Evolutionary conservation across 92 coral and sea anemone species (phyloP).

Genomic region (Epizoanthus rinbou): DNA sequence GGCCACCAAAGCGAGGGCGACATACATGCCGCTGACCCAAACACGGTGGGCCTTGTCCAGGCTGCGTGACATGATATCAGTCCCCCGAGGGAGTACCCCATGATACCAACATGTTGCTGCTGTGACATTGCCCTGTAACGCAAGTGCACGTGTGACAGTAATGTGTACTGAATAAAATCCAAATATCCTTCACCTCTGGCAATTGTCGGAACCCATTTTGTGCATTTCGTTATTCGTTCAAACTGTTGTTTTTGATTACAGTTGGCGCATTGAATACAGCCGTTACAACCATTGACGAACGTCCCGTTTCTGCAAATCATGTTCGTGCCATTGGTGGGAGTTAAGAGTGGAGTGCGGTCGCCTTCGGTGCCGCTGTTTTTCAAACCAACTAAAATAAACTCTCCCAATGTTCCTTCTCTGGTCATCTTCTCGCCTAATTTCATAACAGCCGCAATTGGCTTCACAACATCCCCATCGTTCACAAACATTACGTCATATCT

Average conservation of each 20-base stretch:
- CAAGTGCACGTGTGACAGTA: slow-evolving; percentile 31
- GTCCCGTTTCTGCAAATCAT: slow-evolving; percentile 42
- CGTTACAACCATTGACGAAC: not conserved
- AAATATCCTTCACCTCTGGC: slow-evolving; percentile 44
- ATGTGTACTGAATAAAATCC: slow-evolving; percentile 53
- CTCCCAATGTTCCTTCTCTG: slow-evolving; percentile 33
- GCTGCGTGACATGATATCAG: slow-evolving; percentile 58
- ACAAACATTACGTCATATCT: slow-evolving; percentile 50
- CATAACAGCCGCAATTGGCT: slow-evolving; percentile 7
- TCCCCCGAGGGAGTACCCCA: slow-evolving; percentile 60
- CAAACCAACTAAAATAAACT: slow-evolving; percentile 46
- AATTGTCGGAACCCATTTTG: slow-evolving; percentile 44
- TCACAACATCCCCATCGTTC: slow-evolving; percentile 41
- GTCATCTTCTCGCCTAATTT: slow-evolving; percentile 32
- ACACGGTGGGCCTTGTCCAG: slow-evolving; percentile 58
- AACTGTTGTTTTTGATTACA: slow-evolving; percentile 4
- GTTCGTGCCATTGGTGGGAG: slow-evolving; percentile 48
- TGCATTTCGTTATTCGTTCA: slow-evolving; percentile 13
- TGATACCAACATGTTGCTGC: slow-evolving; percentile 47
- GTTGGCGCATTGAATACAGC: slow-evolving; percentile 30
- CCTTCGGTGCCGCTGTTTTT: slow-evolving; percentile 22
- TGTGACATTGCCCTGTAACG: slow-evolving; percentile 47
- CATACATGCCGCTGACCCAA: slow-evolving; percentile 69
- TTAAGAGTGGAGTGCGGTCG: slow-evolving; percentile 33
- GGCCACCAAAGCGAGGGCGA: slow-evolving; percentile 72